Base-by-base conservation (phyloP, 2,888 invertebrate genomes). In the Aquatica leii region DNA sequence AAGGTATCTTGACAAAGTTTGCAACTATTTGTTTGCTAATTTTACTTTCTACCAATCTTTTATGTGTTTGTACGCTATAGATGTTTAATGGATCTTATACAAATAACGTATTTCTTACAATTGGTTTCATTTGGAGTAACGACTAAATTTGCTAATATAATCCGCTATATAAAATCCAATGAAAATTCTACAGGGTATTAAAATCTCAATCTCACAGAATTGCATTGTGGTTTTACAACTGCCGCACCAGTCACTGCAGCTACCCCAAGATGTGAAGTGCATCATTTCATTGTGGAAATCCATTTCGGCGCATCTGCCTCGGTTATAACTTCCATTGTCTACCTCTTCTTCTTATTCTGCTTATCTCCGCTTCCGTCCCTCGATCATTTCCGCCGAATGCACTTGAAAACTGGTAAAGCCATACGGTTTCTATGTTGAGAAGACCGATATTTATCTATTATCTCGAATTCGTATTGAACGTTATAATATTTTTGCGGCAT, bases 291-390 rank as follows among this genome's bases (percentile, higher is more conserved):
- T 77, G 76, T 76, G 70, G 63, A 68, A 77, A 78, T 77, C 77
- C 74, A 77, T 78, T 78, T 75, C 73, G 73, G 73, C 77, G 78
- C 78, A 79, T 79, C 78, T 79, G 79, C 75, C 74, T 73, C 76
- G 76, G 74, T 77, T 76, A 76, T 76, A 75, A 74, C 77, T 73
- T 71, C 76, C 73, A 79, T 80, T 80, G 79, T 80, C 79, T 80
- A 79, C 79, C 79, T 80, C 79, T 77, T 78, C 78, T 79, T 79
- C 80, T 80, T 80, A 80, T 80, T 80, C 80, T 78, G 77, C 80
- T 80, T 81, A 81, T 81, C 81, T 81, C 80, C 79, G 73, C 71
- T 81, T 80, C 80, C 80, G 80, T 79, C 78, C 78, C 79, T 75
- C 76, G 75, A 80, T 80, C 80, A 76, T 78, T 81, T 81, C 81